These are phyloP conservation scores for Nibea coibor DNA, from an alignment of 2,113 vertebrate species.

Conservation along the genomic window DNA sequence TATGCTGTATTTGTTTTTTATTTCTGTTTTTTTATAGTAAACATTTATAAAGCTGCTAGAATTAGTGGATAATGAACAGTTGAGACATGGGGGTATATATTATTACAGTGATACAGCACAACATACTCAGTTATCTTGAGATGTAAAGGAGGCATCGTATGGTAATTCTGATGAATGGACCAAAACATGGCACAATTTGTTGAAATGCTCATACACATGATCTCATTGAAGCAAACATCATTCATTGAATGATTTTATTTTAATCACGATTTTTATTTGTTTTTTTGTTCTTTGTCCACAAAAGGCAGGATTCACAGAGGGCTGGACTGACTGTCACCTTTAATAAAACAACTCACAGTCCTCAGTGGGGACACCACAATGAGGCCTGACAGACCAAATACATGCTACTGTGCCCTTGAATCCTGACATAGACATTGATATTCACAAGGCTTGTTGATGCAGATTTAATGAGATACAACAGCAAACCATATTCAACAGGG, in stretches of 20 bases:
- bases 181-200: not conserved
- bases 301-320: not conserved
- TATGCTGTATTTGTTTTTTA: not conserved
- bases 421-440: constrained; percentile 55
- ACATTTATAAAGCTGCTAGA: not conserved
- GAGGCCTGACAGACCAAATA: constrained; percentile 9
- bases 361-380: not conserved
- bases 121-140: not conserved
- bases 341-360: constrained; percentile 20
- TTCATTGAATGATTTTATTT: not conserved
- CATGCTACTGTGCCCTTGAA: constrained; percentile 53
- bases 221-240: not conserved
- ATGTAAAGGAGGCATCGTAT: too few relatives aligned
- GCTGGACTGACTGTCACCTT: constrained; percentile 12
- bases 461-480: constrained; percentile 42
- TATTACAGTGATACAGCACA: not conserved
- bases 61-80: not conserved
- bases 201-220: not conserved
- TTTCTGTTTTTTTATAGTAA: not conserved
- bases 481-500: constrained; percentile 39
- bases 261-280: not conserved
- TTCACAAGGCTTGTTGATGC: constrained; percentile 51
- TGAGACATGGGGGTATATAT: not conserved
- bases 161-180: not conserved
- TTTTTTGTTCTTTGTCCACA: not conserved